These are phyloP conservation scores for Geodia barretti DNA, from an alignment of 37 sponge, comb jelly and placozoan species.

Conservation along the genomic window DNA sequence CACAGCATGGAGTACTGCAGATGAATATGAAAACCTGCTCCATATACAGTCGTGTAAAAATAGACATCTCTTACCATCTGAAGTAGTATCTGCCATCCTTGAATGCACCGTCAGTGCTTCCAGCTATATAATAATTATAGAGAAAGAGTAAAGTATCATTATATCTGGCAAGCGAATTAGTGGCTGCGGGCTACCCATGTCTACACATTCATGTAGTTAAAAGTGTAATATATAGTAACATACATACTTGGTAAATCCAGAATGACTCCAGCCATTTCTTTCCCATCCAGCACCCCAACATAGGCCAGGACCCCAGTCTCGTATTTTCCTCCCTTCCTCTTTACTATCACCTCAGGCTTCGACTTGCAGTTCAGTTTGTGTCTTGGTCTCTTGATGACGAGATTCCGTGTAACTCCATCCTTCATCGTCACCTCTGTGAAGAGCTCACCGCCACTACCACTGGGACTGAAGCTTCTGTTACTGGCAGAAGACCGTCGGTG, in stretches of 20 bases:
- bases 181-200: background rate
- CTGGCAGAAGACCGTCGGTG: too few species aligned
- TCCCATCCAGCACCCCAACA: conserved; percentile 11
- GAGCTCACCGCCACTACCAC: background rate
- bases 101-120: conserved; percentile 33
- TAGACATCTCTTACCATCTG: conserved; percentile 31
- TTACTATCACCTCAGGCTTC: conserved; percentile 42
- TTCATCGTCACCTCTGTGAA: conserved; percentile 12
- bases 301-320: conserved; percentile 29
- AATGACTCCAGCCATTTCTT: conserved; percentile 29
- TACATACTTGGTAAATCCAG: conserved; percentile 45
- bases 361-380: conserved; percentile 7
- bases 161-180: background rate
- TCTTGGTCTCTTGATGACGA: conserved; percentile 9
- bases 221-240: too few species aligned
- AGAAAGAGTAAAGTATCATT: background rate
- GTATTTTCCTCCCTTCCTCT: conserved; percentile 22
- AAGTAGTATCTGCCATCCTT: conserved; percentile 59
- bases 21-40: too few species aligned
- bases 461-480: background rate
- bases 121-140: background rate
- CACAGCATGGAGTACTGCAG: conserved; percentile 32
- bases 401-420: background rate
- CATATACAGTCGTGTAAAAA: background rate
- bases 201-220: background rate